A percentile compares a stretch with the other conserved stretches of the same genome.
Conservation (phyloP, 2,888 invertebrate genomes). For the Cyclophora punctaria region DNA sequence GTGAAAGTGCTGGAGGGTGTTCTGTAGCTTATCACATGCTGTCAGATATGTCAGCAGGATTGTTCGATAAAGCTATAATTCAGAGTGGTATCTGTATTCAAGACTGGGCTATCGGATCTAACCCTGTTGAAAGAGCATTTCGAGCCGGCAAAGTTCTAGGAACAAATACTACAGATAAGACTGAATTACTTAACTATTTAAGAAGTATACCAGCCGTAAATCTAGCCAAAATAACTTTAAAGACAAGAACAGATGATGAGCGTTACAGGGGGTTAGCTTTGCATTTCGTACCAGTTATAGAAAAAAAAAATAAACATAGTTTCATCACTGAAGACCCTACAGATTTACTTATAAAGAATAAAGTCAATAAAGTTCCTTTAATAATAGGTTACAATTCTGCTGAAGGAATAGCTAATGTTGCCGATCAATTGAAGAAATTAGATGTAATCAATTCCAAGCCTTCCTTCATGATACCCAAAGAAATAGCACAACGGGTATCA, state of each 20-base stretch:
- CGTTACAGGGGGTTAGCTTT: slow-evolving; percentile 37
- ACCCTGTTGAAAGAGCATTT: slow-evolving; percentile 37
- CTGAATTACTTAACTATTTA: slow-evolving; percentile 37
- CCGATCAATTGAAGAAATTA: slow-evolving; percentile 26
- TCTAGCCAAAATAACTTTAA: slow-evolving; percentile 29
- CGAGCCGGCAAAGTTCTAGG: slow-evolving; percentile 40
- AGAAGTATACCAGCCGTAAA: slow-evolving; percentile 33
- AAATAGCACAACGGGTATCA: slow-evolving; percentile 28
- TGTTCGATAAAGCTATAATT: slow-evolving; percentile 53
- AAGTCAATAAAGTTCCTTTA: slow-evolving; percentile 36
- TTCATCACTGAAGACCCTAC: slow-evolving; percentile 40
- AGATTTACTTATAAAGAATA: slow-evolving; percentile 29
- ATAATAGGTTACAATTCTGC: slow-evolving; percentile 42
- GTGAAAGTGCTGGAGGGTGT: slow-evolving; percentile 55
- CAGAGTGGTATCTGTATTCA: slow-evolving; percentile 50
- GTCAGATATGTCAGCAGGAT: slow-evolving; percentile 51
- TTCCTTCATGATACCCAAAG: slow-evolving; percentile 33
- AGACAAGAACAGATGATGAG: slow-evolving; percentile 38
- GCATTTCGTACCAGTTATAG: slow-evolving; percentile 43
- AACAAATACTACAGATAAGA: slow-evolving; percentile 35
- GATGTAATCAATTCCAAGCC: slow-evolving; percentile 30
- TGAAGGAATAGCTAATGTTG: slow-evolving; percentile 34
- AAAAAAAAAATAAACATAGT: slow-evolving; percentile 34
- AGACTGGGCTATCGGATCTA: slow-evolving; percentile 36
- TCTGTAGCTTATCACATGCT: slow-evolving; percentile 52